Percentiles rank a stretch among this genome's conserved stretches.
phyloP scores from a whole-genome alignment of 2,888 invertebrate species.

The Caenorhabditis sp. region DNA sequence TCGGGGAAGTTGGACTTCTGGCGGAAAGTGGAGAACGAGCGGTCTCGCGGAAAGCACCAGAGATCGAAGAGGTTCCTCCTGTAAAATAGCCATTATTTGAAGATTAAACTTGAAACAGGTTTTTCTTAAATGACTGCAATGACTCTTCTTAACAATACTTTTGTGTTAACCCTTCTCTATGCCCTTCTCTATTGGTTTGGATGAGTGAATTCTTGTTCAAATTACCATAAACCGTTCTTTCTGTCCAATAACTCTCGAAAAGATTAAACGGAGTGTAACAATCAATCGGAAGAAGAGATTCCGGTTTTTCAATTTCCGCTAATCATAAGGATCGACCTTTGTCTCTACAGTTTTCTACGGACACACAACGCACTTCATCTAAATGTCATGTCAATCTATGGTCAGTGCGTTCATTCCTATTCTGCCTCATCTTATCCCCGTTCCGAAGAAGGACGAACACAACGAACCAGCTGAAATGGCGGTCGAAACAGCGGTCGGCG shows the following conservation, averaged over 20 bases:
- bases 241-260: conserved; percentile 12
- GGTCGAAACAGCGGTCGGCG: conserved; percentile 67
- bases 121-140: no score
- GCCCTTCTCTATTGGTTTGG: background rate
- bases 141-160: no score
- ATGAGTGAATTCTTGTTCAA: background rate
- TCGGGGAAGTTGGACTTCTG: conserved; percentile 66
- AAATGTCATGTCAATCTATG: conserved; percentile 13
- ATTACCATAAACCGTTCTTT: conserved; percentile 33
- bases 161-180: background rate
- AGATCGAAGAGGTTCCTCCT: conserved; percentile 60
- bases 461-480: conserved; percentile 65
- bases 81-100: conserved; percentile 3
- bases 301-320: conserved; percentile 25
- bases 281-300: background rate
- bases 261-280: conserved; percentile 37
- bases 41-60: conserved; percentile 57
- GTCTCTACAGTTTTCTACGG: conserved; percentile 16
- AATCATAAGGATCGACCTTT: conserved; percentile 44
- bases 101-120: background rate
- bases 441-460: no score
- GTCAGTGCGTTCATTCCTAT: conserved; percentile 19
- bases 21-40: conserved; percentile 60
- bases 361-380: conserved; percentile 2
- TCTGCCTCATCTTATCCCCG: conserved; percentile 7